Conservation (phyloP, 2,113 vertebrate genomes). For the Neogobius melanostomus region DNA sequence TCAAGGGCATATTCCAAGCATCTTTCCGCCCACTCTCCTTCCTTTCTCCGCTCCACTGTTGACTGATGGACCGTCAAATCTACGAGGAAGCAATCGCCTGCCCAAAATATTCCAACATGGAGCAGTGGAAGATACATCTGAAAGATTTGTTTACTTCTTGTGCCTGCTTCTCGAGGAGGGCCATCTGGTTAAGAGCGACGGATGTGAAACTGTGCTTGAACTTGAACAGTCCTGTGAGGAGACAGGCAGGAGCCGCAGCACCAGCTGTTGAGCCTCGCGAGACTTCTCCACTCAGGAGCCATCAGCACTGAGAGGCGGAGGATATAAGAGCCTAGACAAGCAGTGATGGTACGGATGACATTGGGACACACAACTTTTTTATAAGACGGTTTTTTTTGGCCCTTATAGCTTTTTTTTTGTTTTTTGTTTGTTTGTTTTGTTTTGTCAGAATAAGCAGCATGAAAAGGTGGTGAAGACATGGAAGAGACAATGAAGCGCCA, state of each 20-base stretch:
- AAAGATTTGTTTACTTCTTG: constrained; percentile 31
- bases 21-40: not conserved
- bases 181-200: constrained; percentile 53
- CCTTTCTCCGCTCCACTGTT: not conserved
- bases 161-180: constrained; percentile 25
- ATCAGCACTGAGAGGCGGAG: constrained; percentile 23
- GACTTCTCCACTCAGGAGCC: constrained; percentile 56
- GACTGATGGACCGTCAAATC: constrained; percentile 9
- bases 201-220: constrained; percentile 48
- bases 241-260: constrained; percentile 63
- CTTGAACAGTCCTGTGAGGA: constrained; percentile 53
- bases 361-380: not conserved
- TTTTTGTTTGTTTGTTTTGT: no score
- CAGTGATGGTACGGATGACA: constrained; percentile 24
- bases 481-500: no score
- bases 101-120: constrained; percentile 19
- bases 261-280: constrained; percentile 67
- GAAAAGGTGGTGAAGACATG: no score
- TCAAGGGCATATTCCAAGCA: not conserved
- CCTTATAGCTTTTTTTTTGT: no score
- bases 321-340: constrained; percentile 25
- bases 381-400: no score
- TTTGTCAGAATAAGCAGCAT: no score
- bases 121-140: constrained; percentile 7
- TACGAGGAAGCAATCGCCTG: constrained; percentile 10